phyloP scores from a whole-genome alignment of 2,113 vertebrate species.

The Lophotis ruficrista region DNA sequence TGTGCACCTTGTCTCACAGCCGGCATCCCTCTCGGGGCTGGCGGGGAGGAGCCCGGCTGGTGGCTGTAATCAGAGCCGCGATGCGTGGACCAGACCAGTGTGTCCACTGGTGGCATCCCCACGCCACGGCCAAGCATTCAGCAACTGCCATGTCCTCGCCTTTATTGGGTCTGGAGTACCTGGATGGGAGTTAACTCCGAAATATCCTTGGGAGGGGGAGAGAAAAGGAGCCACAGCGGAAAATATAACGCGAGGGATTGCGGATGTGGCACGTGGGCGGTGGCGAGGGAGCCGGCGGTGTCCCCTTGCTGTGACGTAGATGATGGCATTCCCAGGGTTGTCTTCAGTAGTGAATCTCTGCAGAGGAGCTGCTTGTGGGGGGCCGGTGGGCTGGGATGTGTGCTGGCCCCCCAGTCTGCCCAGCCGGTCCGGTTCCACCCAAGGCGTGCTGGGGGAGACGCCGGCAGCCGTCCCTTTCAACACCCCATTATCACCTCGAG shows the following conservation, averaged over 20 bases:
- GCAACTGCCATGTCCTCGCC: rapidly evolving
- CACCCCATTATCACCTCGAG: not conserved
- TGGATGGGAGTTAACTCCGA: not conserved
- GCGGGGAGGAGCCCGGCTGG: not conserved
- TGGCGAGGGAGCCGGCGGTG: not conserved
- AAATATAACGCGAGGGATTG: not conserved
- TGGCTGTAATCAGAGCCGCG: not conserved
- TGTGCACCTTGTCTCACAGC: not conserved
- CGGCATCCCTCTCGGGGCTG: rapidly evolving
- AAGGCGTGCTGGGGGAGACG: not conserved
- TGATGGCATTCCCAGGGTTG: not conserved
- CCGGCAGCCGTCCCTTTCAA: not conserved
- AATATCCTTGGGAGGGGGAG: not conserved
- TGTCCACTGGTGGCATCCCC: not conserved
- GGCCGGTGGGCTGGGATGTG: rapidly evolving
- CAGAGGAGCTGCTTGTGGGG: not conserved
- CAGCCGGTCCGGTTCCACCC: not conserved
- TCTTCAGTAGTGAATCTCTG: not conserved
- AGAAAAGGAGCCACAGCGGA: not conserved
- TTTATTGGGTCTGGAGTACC: not conserved
- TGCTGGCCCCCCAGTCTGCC: not conserved
- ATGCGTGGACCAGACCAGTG: rapidly evolving
- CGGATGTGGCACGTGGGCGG: rapidly evolving
- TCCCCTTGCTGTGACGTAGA: not conserved
- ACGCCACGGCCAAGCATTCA: rapidly evolving